Evolutionary conservation across 2,113 vertebrate genomes (phyloP), one percentile per base, ranked within the genome.

Genomic region (Neofelis nebulosa): DNA sequence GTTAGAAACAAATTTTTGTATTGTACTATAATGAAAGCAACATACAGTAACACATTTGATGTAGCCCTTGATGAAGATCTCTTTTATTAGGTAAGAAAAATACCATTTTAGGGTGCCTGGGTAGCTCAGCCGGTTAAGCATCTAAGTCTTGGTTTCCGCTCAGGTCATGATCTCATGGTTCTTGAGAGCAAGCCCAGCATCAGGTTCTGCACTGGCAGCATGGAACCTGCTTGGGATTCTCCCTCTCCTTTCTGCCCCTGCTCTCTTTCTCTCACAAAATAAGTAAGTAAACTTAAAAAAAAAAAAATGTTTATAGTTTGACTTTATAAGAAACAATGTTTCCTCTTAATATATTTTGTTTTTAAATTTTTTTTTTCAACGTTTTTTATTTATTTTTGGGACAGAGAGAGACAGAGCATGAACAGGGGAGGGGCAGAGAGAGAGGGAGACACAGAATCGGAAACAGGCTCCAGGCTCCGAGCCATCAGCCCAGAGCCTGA

Each of bases 301-400:
- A 55, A 19, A 61, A 61, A 74, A 45, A 76, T 4, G 45, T 78
- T 78, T 78, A 48, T 29, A 78, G 38, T 63, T 66, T 74, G 27
- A 57, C 33, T 81, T 95, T n/a, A 68, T 21, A 88, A 91, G 41
- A 93, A 93, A 91, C 73, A 85, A 29, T 81, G 25, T 41, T 76
- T 52, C 23, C 50, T 36, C 50, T 79, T 50, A 50, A 71, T 66
- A n/a, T 61, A 89, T 91, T 73, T 66, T 69, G 36, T 57, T 91
- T 89, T 83, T 48, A 94, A 93, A 66, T 82, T 57, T 91, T 89
- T 83, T 48, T 57, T 91, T 89, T 83, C n/a, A n/a, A n/a, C n/a
- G n/a, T n/a, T n/a, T n/a, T n/a, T n/a, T n/a, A n/a, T n/a, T n/a
- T n/a, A n/a, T n/a, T n/a, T n/a, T n/a, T n/a, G n/a, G n/a, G n/a